phyloP scores from a whole-genome alignment of 2,113 vertebrate genomes.

The Micronycteris hirsuta region DNA sequence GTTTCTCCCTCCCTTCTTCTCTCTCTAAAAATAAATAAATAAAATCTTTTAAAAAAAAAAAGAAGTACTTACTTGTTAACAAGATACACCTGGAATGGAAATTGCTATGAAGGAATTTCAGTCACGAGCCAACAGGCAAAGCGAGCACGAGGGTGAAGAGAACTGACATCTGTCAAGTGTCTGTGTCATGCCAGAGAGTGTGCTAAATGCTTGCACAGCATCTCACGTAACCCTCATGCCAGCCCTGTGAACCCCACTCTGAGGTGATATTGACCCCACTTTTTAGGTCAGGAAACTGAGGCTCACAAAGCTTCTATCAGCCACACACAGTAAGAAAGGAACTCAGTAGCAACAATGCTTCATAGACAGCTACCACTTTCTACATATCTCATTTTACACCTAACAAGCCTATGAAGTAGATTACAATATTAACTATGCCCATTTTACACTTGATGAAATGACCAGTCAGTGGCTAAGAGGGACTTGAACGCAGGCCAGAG shows the following conservation, averaged over 20 bases:
- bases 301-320: not conserved
- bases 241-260: not conserved
- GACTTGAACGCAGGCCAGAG: not conserved
- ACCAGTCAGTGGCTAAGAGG: not conserved
- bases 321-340: not conserved
- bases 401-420: not conserved
- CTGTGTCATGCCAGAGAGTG: not conserved
- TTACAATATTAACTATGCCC: not conserved
- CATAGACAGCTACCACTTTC: not conserved
- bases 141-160: not conserved
- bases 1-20: no score
- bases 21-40: no score
- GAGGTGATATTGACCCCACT: not conserved
- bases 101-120: not conserved
- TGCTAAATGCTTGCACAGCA: not conserved
- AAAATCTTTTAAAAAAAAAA: no score
- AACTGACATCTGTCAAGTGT: not conserved
- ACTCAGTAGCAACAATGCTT: not conserved
- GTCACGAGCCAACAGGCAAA: not conserved
- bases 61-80: not conserved
- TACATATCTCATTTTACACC: not conserved
- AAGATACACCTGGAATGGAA: not conserved
- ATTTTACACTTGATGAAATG: slow-evolving; percentile 4
- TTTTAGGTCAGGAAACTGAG: not conserved
- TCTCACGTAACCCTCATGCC: not conserved